Conservation (phyloP, 2,113 vertebrate species). For the Peucedramus taeniatus region DNA sequence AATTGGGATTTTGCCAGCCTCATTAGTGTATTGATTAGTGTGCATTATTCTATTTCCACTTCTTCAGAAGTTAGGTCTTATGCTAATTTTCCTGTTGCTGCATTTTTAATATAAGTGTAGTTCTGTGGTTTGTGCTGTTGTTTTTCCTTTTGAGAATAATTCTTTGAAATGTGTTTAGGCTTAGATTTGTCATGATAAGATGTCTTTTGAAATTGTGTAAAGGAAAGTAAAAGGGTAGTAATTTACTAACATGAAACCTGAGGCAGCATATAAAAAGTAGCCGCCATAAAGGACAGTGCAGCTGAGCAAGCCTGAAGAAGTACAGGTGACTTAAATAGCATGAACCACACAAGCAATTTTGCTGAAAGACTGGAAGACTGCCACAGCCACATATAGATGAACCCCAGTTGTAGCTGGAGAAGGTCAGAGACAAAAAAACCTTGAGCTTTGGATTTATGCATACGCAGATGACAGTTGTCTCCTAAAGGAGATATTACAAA, state of each 20-base stretch:
- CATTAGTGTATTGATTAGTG: background rate
- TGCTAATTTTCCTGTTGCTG: background rate
- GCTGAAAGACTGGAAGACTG: background rate
- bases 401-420: background rate
- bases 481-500: background rate
- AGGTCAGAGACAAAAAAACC: background rate
- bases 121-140: background rate
- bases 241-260: background rate
- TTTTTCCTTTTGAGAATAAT: background rate
- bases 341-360: background rate
- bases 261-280: background rate
- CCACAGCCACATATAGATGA: background rate
- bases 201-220: background rate
- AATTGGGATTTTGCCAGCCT: background rate
- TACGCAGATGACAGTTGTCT: background rate
- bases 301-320: background rate
- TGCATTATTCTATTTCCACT: background rate
- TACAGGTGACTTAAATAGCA: background rate
- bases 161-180: background rate
- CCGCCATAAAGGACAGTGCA: background rate
- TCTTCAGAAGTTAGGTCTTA: background rate
- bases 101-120: background rate
- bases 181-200: background rate
- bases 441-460: background rate
- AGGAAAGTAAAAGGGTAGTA: background rate